phyloP scores from a whole-genome alignment of 2,113 vertebrate species.

The Clupea harengus region DNA sequence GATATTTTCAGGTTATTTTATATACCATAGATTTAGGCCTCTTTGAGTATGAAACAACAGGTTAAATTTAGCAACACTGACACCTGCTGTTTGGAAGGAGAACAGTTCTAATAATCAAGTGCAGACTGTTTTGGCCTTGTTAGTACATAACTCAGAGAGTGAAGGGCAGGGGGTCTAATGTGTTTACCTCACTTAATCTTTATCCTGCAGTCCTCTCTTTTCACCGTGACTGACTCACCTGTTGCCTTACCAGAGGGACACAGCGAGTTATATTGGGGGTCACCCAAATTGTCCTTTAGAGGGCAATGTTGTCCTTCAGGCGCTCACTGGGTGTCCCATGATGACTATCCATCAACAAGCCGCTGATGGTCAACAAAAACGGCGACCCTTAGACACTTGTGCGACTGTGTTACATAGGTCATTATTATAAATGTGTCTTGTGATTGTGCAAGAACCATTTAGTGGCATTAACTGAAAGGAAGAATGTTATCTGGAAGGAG shows the following conservation, averaged over 20 bases:
- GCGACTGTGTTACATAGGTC: neutral
- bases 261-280: neutral
- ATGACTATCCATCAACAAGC: neutral
- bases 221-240: neutral
- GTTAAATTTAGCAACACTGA: constrained; percentile 4
- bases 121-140: neutral
- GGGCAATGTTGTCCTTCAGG: constrained; percentile 67
- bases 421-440: neutral
- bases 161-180: neutral
- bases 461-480: neutral
- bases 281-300: constrained; percentile 62
- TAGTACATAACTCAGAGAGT: neutral
- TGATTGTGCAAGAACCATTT: neutral
- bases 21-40: neutral
- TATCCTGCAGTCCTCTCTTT: neutral
- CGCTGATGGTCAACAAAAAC: neutral
- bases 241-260: neutral
- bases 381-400: neutral
- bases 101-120: constrained; percentile 22
- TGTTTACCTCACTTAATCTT: constrained; percentile 16
- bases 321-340: constrained; percentile 3
- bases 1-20: too few species aligned
- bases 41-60: neutral
- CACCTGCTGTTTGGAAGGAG: constrained; percentile 11
- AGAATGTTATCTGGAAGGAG: constrained; percentile 6